A percentile compares a stretch with the other conserved stretches of the same genome.
Evolutionary conservation across 2,888 invertebrate species (phyloP).

Genomic region (Neelides folsomi): DNA sequence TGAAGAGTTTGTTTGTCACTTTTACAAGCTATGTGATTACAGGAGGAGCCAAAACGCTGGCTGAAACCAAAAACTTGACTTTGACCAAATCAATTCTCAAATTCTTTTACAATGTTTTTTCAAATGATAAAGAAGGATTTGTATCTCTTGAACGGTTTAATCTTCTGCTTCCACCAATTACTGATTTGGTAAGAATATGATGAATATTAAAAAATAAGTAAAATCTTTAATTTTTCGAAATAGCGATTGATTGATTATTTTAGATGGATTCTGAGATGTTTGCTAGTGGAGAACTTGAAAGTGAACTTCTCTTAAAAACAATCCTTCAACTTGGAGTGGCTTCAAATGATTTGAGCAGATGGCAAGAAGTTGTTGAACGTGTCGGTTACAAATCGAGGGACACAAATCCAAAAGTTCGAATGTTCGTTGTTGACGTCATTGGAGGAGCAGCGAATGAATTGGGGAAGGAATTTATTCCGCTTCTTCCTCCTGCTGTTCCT

Average conservation of each 20-base stretch:
- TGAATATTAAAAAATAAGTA: background rate
- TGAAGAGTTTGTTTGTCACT: slow-evolving; percentile 77
- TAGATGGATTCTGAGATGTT: slow-evolving; percentile 27
- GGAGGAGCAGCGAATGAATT: slow-evolving; percentile 68
- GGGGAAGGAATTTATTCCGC: slow-evolving; percentile 73
- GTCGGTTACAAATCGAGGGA: slow-evolving; percentile 71
- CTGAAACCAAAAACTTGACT: slow-evolving; percentile 43
- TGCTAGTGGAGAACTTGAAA: slow-evolving; percentile 15
- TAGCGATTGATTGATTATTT: slow-evolving; percentile 5
- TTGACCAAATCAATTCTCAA: slow-evolving; percentile 58
- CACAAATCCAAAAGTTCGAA: slow-evolving; percentile 40
- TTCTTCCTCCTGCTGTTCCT: slow-evolving; percentile 84
- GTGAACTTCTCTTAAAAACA: slow-evolving; percentile 17
- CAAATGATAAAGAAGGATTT: slow-evolving; percentile 70
- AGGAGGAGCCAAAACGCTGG: slow-evolving; percentile 57
- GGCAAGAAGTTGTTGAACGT: slow-evolving; percentile 83
- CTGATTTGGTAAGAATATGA: slow-evolving; percentile 59
- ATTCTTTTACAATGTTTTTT: slow-evolving; percentile 62
- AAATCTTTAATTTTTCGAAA: background rate
- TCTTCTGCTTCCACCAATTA: slow-evolving; percentile 67
- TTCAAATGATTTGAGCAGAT: slow-evolving; percentile 68
- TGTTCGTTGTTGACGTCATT: slow-evolving; percentile 56
- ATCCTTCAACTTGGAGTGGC: slow-evolving; percentile 53
- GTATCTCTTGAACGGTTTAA: slow-evolving; percentile 73
- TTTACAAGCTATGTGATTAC: slow-evolving; percentile 75